Evolutionary conservation across 2,113 vertebrate genomes (phyloP).

Genomic region (Cynocephalus volans): DNA sequence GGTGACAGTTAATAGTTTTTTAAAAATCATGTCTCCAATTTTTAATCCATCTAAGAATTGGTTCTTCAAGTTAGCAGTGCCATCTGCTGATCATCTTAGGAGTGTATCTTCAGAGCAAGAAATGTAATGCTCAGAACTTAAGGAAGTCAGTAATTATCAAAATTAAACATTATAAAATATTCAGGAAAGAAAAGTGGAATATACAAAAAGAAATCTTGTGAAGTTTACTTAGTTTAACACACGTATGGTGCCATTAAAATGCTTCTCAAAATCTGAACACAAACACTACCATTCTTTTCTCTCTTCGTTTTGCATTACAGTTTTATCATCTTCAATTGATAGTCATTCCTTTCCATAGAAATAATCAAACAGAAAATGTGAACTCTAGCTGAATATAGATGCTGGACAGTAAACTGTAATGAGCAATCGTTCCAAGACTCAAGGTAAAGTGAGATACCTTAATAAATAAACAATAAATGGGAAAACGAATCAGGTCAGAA

Average conservation of each 20-base stretch:
- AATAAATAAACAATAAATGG: background rate
- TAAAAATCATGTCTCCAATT: background rate
- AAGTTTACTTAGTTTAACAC: background rate
- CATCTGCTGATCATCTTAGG: constrained; percentile 85
- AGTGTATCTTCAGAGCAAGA: constrained; percentile 26
- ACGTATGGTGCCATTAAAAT: background rate
- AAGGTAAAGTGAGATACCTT: background rate
- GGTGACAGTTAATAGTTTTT: background rate
- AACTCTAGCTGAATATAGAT: background rate
- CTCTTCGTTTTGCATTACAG: background rate
- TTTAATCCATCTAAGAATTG: fast-evolving
- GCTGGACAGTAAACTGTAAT: background rate
- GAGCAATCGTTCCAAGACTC: background rate
- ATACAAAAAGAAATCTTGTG: background rate
- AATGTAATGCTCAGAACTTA: background rate
- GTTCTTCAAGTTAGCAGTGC: constrained; percentile 82
- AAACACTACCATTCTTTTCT: background rate
- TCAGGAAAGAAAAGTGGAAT: background rate
- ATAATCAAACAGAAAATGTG: background rate
- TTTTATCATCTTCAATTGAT: background rate
- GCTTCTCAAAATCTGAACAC: background rate
- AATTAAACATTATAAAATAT: constrained; percentile 34
- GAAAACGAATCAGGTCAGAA: background rate
- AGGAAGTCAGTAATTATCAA: background rate
- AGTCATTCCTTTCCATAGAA: background rate